phyloP scores from a whole-genome alignment of 2,888 invertebrate genomes.

The Phlogophora meticulosa region DNA sequence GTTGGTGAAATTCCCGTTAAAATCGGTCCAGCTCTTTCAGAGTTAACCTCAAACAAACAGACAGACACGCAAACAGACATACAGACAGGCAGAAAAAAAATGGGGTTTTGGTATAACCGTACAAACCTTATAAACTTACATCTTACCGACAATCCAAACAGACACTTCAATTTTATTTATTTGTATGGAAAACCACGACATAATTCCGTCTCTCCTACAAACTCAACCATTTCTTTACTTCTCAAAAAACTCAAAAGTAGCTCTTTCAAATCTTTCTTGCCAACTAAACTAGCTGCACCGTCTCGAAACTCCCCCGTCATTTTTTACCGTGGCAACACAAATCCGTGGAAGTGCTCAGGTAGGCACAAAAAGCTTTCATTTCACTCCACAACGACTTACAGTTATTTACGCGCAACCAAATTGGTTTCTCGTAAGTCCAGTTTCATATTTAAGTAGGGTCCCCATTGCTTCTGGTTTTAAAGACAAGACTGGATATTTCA shows the following conservation, averaged over 20 bases:
- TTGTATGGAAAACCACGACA: too few relatives aligned
- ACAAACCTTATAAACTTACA: too few relatives aligned
- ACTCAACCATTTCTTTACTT: background rate
- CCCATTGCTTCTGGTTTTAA: constrained; percentile 33
- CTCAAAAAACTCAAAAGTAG: constrained; percentile 16
- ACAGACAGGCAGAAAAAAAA: too few relatives aligned
- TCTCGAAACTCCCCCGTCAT: constrained; percentile 31
- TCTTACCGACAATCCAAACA: too few relatives aligned
- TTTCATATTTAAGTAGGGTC: constrained; percentile 59
- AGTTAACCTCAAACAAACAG: too few relatives aligned
- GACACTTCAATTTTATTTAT: too few relatives aligned
- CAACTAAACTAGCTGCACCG: constrained; percentile 34
- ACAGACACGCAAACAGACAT: too few relatives aligned
- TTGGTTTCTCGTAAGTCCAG: constrained; percentile 65
- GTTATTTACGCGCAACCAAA: constrained; percentile 63
- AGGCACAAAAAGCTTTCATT: constrained; percentile 64
- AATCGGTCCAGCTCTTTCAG: too few relatives aligned
- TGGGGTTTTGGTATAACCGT: too few relatives aligned
- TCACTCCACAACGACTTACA: constrained; percentile 61
- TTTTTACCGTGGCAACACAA: constrained; percentile 56
- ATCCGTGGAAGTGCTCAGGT: constrained; percentile 60
- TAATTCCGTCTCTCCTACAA: too few relatives aligned
- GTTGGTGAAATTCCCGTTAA: too few relatives aligned
- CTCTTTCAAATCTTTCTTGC: constrained; percentile 24
- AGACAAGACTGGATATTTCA: background rate